Evolutionary conservation across 2,113 vertebrate species (phyloP).

Genomic region (Pygoscelis antarcticus): DNA sequence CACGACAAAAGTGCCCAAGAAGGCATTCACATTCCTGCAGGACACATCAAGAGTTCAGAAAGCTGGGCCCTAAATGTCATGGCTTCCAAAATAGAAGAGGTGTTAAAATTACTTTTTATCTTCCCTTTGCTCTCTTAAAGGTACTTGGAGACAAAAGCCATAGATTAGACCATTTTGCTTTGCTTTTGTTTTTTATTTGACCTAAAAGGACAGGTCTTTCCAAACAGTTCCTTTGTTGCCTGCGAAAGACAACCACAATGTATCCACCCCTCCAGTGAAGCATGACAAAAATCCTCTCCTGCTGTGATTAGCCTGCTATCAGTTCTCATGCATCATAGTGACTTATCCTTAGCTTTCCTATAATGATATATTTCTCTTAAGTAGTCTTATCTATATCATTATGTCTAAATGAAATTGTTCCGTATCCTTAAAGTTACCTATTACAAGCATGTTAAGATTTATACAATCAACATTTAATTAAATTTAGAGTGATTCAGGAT

Average conservation of each 20-base stretch:
- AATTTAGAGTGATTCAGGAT: background rate
- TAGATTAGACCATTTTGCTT: background rate
- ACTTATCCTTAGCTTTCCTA: background rate
- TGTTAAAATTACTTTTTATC: background rate
- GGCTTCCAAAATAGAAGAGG: background rate
- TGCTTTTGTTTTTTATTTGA: background rate
- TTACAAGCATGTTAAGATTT: background rate
- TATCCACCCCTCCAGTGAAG: background rate
- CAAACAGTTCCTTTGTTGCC: background rate
- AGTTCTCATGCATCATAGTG: background rate
- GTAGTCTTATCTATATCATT: background rate
- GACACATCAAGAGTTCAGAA: background rate
- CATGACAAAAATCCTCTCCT: background rate
- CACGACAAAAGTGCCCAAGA: background rate
- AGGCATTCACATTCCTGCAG: background rate
- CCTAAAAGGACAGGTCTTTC: background rate
- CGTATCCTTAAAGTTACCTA: background rate
- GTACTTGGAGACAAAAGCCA: background rate
- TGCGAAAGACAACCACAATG: background rate
- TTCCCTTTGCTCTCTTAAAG: background rate
- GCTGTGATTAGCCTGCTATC: background rate
- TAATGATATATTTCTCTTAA: background rate
- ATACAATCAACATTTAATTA: background rate
- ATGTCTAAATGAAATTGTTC: background rate
- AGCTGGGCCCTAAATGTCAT: background rate